These are phyloP conservation scores for Calypte anna DNA, from an alignment of 2,113 vertebrate species.

Conservation along the genomic window DNA sequence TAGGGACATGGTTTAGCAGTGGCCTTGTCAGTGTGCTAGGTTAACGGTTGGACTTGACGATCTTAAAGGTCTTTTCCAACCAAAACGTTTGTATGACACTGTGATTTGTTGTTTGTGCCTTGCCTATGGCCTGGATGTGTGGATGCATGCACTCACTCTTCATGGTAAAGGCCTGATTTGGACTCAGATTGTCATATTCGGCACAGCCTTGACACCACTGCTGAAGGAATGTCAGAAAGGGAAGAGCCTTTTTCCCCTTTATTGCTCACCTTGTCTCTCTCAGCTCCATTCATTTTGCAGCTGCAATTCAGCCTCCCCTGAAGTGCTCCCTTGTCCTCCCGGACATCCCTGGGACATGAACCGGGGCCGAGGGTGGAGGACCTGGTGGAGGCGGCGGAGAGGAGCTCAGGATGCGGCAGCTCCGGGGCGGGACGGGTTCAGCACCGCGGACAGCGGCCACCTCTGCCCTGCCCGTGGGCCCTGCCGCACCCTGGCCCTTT, in stretches of 20 bases:
- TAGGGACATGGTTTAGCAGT: no score
- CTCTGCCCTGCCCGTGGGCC: not conserved
- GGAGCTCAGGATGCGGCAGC: accelerated
- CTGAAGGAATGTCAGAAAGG: not conserved
- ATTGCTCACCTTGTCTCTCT: not conserved
- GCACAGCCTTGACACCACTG: no score
- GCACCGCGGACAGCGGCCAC: constrained; percentile 11
- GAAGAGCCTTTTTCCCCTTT: not conserved
- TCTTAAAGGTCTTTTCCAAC: no score
- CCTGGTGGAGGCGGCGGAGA: accelerated
- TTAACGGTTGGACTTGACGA: no score
- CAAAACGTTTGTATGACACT: no score
- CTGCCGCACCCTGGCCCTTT: no score
- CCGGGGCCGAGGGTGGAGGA: accelerated
- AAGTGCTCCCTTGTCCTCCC: not conserved
- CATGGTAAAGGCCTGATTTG: not conserved
- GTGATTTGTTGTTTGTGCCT: not conserved
- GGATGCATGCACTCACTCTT: not conserved
- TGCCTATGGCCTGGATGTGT: not conserved
- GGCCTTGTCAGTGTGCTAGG: no score
- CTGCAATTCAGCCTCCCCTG: not conserved
- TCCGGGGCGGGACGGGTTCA: not conserved
- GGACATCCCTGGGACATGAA: not conserved
- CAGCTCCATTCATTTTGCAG: accelerated
- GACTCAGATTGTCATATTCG: not conserved